A percentile compares a stretch with the other conserved stretches of the same genome.
Evolutionary conservation across 2,113 vertebrate species (phyloP).

Genomic region (Tragelaphus buxtoni): DNA sequence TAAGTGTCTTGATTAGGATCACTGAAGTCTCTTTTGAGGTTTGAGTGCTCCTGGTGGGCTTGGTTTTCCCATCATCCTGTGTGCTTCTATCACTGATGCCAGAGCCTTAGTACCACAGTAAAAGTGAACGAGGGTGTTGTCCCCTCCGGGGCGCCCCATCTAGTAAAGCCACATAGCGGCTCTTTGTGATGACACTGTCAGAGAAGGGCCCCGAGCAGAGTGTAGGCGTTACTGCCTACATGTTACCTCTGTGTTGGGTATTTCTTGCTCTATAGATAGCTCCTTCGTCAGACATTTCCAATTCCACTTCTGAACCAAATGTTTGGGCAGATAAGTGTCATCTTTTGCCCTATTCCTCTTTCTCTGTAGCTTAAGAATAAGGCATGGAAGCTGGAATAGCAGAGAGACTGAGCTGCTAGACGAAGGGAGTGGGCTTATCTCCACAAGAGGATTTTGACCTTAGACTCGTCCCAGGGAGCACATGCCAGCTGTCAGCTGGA

Average conservation of each 20-base stretch:
- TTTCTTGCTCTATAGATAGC: background rate
- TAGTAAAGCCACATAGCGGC: background rate
- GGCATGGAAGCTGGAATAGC: background rate
- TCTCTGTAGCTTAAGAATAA: background rate
- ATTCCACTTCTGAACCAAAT: background rate
- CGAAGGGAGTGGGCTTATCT: background rate
- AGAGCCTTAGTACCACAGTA: background rate
- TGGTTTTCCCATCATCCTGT: background rate
- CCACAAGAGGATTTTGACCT: background rate
- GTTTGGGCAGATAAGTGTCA: background rate
- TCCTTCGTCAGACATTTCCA: background rate
- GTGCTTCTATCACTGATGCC: background rate
- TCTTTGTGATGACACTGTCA: background rate
- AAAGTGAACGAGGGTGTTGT: background rate
- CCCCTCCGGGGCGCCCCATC: rapidly evolving
- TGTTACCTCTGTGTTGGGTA: background rate
- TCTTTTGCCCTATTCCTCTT: background rate
- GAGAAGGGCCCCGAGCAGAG: background rate
- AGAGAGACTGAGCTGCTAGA: background rate
- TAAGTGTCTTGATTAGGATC: background rate
- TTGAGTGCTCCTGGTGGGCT: background rate
- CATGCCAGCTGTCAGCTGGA: background rate
- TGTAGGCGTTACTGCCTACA: background rate
- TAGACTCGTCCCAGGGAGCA: background rate
- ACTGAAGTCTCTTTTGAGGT: background rate